These are phyloP conservation scores for Pterocles burchelli DNA, from an alignment of 2,113 vertebrate species.

Conservation along the genomic window DNA sequence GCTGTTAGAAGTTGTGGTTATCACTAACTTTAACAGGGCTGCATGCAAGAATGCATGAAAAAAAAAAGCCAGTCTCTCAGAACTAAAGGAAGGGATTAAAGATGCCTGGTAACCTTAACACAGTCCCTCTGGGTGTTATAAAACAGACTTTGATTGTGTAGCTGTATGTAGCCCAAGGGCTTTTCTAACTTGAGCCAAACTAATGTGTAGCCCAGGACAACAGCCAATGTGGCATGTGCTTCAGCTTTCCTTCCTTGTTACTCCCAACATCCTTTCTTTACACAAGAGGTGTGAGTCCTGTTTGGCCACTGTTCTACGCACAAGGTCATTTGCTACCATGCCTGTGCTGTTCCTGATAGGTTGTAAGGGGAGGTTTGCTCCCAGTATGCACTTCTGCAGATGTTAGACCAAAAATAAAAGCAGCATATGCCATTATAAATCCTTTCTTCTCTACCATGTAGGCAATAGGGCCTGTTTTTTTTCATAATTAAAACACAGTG, in stretches of 20 bases:
- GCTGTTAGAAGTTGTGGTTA: background rate
- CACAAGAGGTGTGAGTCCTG: background rate
- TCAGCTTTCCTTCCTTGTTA: background rate
- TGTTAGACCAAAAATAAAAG: background rate
- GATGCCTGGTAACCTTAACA: constrained; percentile 26
- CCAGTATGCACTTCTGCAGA: background rate
- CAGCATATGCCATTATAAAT: background rate
- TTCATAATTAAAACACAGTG: background rate
- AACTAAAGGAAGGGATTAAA: background rate
- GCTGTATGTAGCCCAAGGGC: background rate
- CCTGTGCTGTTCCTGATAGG: fast-evolving
- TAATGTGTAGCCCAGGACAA: background rate
- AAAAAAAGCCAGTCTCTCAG: background rate
- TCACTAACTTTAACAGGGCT: background rate
- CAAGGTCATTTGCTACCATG: background rate
- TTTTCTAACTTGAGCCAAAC: background rate
- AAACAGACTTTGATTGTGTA: constrained; percentile 39
- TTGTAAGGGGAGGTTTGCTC: background rate
- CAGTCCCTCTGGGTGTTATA: constrained; percentile 9
- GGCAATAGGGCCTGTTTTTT: background rate
- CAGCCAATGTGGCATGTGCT: background rate
- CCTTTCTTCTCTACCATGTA: background rate
- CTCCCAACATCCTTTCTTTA: background rate
- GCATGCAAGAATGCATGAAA: background rate
- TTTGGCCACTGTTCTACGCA: fast-evolving